phyloP scores from a whole-genome alignment of 2,888 invertebrate species.

The Theretra japonica region DNA sequence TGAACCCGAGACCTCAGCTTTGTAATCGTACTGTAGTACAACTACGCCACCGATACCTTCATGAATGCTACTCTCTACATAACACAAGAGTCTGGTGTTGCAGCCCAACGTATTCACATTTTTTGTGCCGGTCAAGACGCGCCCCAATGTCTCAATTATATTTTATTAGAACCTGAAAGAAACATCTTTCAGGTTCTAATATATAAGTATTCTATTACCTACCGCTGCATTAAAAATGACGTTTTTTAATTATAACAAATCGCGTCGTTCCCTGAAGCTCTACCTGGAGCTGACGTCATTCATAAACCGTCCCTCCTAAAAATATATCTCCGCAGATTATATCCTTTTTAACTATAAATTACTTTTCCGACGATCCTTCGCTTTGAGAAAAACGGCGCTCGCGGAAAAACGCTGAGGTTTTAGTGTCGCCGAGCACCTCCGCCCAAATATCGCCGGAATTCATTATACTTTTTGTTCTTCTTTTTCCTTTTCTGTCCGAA shows the following conservation, averaged over 20 bases:
- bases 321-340: not conserved
- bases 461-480: not conserved
- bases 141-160: too few relatives aligned
- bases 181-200: too few relatives aligned
- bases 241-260: too few relatives aligned
- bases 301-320: not conserved
- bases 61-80: too few relatives aligned
- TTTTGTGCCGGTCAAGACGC: too few relatives aligned
- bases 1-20: too few relatives aligned
- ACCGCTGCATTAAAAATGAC: too few relatives aligned
- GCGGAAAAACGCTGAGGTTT: slow-evolving; percentile 15
- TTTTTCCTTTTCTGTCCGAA: not conserved
- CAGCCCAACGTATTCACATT: too few relatives aligned
- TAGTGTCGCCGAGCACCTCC: slow-evolving; percentile 9
- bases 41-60: too few relatives aligned
- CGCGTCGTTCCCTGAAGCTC: not conserved
- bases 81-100: too few relatives aligned
- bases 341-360: slow-evolving; percentile 22
- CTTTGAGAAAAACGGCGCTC: slow-evolving; percentile 7
- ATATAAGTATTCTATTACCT: not conserved
- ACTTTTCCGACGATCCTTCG: slow-evolving; percentile 10
- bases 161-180: too few relatives aligned
- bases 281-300: not conserved
- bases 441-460: slow-evolving; percentile 11
- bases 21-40: too few relatives aligned